phyloP scores from a whole-genome alignment of 2,888 invertebrate genomes.

The Thumatha senex region DNA sequence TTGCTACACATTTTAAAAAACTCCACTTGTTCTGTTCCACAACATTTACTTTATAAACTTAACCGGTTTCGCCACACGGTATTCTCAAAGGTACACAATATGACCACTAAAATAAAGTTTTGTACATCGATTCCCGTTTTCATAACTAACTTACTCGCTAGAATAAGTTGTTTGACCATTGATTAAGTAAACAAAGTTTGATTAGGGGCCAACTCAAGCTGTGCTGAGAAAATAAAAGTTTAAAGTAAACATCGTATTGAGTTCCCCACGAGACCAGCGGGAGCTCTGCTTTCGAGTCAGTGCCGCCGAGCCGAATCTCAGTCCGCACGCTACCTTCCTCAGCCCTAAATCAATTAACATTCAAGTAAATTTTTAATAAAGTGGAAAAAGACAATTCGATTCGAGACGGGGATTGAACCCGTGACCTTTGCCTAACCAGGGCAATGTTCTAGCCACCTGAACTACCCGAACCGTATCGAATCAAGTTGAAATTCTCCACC shows the following conservation, averaged over 20 bases:
- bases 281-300: constrained; percentile 26
- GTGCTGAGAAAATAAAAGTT: constrained; percentile 52
- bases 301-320: constrained; percentile 18
- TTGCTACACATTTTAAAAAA: too few relatives aligned
- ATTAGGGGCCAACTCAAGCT: constrained; percentile 34
- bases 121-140: constrained; percentile 6
- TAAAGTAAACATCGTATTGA: constrained; percentile 42
- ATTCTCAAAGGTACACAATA: too few relatives aligned
- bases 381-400: too few relatives aligned
- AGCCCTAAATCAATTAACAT: constrained; percentile 68
- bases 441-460: too few relatives aligned
- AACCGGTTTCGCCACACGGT: too few relatives aligned
- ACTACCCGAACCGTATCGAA: too few relatives aligned
- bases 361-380: too few relatives aligned
- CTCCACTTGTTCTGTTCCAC: too few relatives aligned
- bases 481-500: too few relatives aligned
- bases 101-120: constrained; percentile 7
- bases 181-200: constrained; percentile 40
- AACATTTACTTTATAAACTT: too few relatives aligned
- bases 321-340: constrained; percentile 33
- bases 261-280: constrained; percentile 36
- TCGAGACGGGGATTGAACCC: too few relatives aligned
- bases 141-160: constrained; percentile 9
- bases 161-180: constrained; percentile 16
- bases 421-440: too few relatives aligned